Evolutionary conservation across 53 echinoderm and acorn worm genomes (phyloP).

Genomic region (Glandiceps talaboti): DNA sequence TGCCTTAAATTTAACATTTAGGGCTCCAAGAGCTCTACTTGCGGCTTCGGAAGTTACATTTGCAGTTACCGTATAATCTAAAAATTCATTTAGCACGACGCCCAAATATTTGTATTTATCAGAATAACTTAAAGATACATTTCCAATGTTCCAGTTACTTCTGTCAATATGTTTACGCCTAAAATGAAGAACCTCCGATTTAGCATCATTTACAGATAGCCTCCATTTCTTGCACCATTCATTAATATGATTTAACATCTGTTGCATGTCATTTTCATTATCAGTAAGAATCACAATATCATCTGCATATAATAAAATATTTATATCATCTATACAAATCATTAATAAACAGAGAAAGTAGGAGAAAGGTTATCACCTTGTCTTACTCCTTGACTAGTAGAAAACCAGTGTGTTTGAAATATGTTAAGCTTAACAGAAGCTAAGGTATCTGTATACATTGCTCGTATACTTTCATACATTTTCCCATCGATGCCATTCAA

Average conservation of each 20-base stretch:
- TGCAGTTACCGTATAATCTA: not conserved
- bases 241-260: not conserved
- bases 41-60: not conserved
- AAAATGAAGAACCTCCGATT: not conserved
- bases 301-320: not conserved
- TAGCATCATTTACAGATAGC: not conserved
- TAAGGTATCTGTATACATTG: not conserved
- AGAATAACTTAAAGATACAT: not conserved
- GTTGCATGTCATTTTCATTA: not conserved
- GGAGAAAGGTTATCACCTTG: not conserved
- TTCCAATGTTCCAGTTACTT: not conserved
- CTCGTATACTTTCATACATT: not conserved
- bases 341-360: not conserved
- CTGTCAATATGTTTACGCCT: no score
- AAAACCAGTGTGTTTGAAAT: not conserved
- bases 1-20: not conserved
- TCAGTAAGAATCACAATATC: not conserved
- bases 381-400: not conserved
- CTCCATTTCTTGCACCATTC: not conserved
- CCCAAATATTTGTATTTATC: not conserved
- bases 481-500: not conserved
- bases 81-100: not conserved
- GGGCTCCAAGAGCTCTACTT: conserved; percentile 1
- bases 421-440: not conserved
- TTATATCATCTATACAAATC: not conserved